Percentiles rank a stretch among this genome's conserved stretches.
These are phyloP conservation scores for Drosophila dives DNA, from an alignment of 2,888 invertebrate species.

Conservation along the genomic window DNA sequence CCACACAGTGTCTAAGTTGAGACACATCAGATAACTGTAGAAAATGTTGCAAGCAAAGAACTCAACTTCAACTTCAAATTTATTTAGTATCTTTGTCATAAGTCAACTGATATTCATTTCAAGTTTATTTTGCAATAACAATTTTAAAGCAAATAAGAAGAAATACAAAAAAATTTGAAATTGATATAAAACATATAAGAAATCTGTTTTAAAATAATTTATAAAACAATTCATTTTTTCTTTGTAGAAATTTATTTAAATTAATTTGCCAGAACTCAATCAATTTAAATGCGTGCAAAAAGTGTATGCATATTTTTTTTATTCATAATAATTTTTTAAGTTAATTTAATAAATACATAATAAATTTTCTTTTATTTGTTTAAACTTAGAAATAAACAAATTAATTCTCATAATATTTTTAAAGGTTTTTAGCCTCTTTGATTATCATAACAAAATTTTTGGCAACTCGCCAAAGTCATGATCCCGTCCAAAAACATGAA, in stretches of 20 bases:
- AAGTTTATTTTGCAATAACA: not conserved
- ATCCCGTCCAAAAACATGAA: not conserved
- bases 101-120: not conserved
- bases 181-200: not conserved
- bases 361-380: not conserved
- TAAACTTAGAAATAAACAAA: not conserved
- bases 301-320: not conserved
- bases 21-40: constrained; percentile 6
- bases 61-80: not conserved
- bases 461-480: constrained; percentile 44
- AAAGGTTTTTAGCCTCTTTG: constrained; percentile 21
- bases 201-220: not conserved
- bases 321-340: not conserved
- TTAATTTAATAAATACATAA: not conserved
- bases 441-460: constrained; percentile 22
- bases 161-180: not conserved
- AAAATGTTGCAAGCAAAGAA: not conserved
- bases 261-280: not conserved
- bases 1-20: constrained; percentile 13
- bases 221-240: not conserved
- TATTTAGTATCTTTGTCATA: not conserved
- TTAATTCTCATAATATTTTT: not conserved
- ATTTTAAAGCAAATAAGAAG: not conserved
- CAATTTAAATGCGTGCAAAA: not conserved
- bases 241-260: not conserved